phyloP scores from a whole-genome alignment of 2,888 invertebrate genomes.

The Dryomyza anilis region DNA sequence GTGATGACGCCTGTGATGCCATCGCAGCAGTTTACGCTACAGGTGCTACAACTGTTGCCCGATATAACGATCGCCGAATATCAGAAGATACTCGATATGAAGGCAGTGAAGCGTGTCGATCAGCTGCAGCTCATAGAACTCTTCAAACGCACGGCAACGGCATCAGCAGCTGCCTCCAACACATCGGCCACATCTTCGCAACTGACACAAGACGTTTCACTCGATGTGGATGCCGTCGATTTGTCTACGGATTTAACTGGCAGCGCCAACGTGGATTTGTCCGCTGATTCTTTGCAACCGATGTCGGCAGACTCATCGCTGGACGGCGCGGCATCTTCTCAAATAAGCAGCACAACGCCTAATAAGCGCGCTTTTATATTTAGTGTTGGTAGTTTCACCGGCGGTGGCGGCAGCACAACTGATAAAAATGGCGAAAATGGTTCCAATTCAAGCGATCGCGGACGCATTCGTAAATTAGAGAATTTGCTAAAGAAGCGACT shows the following conservation, averaged over 20 bases:
- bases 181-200: conserved; percentile 9
- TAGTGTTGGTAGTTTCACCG: conserved; percentile 55
- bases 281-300: neutral
- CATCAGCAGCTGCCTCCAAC: conserved; percentile 42
- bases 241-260: conserved; percentile 15
- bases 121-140: conserved; percentile 66
- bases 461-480: conserved; percentile 65
- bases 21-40: conserved; percentile 81
- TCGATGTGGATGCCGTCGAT: conserved; percentile 16
- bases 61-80: conserved; percentile 90
- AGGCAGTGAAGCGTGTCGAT: conserved; percentile 71
- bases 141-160: conserved; percentile 62
- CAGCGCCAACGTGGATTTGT: neutral
- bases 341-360: conserved; percentile 39
- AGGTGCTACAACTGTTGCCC: conserved; percentile 87
- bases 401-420: conserved; percentile 46
- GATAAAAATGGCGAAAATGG: conserved; percentile 46
- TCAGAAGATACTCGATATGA: conserved; percentile 95
- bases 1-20: conserved; percentile 91
- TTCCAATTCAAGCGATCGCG: conserved; percentile 56
- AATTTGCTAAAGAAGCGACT: conserved; percentile 65
- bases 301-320: neutral
- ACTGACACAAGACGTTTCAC: neutral
- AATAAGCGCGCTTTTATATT: conserved; percentile 57
- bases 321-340: conserved; percentile 15